phyloP scores from a whole-genome alignment of 2,888 invertebrate species.

The Nomada ruficornis region DNA sequence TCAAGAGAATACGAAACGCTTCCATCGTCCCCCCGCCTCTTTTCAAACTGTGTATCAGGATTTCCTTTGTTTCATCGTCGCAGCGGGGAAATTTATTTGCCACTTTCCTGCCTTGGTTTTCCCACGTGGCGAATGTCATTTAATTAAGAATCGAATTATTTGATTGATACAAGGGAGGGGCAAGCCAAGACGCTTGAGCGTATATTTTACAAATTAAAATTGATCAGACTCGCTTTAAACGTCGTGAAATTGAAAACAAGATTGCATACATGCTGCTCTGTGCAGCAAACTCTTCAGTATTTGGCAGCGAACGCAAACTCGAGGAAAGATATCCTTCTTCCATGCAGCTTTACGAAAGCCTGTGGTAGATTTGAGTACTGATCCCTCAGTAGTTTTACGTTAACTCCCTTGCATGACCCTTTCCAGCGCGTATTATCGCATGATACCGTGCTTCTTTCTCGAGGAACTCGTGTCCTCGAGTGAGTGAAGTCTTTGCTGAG shows the following conservation, averaged over 20 bases:
- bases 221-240: background rate
- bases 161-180: conserved; percentile 2
- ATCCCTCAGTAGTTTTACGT: background rate
- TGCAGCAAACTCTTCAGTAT: background rate
- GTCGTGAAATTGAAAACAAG: background rate
- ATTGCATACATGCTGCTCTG: background rate
- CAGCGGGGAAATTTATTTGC: background rate
- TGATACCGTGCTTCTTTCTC: conserved; percentile 50
- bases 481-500: conserved; percentile 57
- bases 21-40: background rate
- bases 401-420: conserved; percentile 47
- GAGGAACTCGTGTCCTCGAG: conserved; percentile 36
- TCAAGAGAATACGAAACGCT: conserved; percentile 18
- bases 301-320: background rate
- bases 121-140: background rate
- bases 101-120: background rate
- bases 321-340: background rate
- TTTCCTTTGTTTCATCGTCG: conserved; percentile 8
- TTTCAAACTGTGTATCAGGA: background rate
- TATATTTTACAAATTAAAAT: background rate
- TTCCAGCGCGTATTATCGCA: conserved; percentile 44
- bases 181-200: background rate
- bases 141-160: conserved; percentile 19
- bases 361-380: conserved; percentile 1
- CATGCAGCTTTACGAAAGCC: background rate